These are phyloP conservation scores for Cnemophilus loriae DNA, from an alignment of 2,113 vertebrate species.

Conservation along the genomic window DNA sequence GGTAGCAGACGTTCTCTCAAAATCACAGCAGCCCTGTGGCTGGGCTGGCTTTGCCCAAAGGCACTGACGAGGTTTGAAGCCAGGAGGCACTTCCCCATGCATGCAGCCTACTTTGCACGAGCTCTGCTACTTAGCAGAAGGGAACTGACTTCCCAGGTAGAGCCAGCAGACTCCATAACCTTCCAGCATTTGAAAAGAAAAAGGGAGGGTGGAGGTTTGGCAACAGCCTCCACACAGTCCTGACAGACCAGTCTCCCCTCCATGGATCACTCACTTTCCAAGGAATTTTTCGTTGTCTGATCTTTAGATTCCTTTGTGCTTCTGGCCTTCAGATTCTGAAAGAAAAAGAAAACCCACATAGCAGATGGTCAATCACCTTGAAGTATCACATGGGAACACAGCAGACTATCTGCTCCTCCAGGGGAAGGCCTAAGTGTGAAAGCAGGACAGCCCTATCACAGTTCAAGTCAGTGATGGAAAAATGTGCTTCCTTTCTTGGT, in stretches of 20 bases:
- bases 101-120: neutral
- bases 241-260: constrained; percentile 7
- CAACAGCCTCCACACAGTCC: neutral
- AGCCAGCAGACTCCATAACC: neutral
- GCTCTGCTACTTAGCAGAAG: neutral
- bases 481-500: neutral
- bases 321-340: constrained; percentile 91
- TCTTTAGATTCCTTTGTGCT: constrained; percentile 92
- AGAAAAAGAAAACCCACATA: neutral
- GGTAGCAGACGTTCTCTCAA: neutral
- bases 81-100: neutral
- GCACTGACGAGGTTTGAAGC: neutral
- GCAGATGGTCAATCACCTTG: neutral
- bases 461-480: neutral
- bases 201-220: neutral
- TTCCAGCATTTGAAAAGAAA: neutral
- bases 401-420: neutral
- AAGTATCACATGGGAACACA: neutral
- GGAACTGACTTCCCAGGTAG: neutral
- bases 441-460: neutral
- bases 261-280: constrained; percentile 85
- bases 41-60: neutral
- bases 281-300: constrained; percentile 86
- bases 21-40: neutral
- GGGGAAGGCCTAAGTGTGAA: neutral